These are phyloP conservation scores for Flexamia atlantica DNA, from an alignment of 2,888 invertebrate genomes.

Conservation along the genomic window DNA sequence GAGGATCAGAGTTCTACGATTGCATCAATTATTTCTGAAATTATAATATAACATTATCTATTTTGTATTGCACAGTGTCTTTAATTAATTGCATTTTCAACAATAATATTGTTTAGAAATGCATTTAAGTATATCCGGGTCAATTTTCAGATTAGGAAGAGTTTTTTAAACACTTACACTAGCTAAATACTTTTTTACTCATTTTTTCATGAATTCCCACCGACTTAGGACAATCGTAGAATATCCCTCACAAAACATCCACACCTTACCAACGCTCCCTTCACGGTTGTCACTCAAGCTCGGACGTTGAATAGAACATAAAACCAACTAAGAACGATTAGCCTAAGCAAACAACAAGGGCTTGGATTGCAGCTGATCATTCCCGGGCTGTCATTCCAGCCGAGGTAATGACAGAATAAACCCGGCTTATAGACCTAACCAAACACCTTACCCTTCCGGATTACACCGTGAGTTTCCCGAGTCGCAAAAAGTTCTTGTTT, in stretches of 20 bases:
- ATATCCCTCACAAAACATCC: not conserved
- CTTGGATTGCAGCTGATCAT: constrained; percentile 21
- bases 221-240: no score
- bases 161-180: no score
- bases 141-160: no score
- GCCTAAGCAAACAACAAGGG: constrained; percentile 1
- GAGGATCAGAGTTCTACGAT: no score
- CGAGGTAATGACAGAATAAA: constrained; percentile 21
- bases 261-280: not conserved
- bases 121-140: no score
- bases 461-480: not conserved
- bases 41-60: no score
- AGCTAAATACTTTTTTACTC: no score
- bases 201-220: no score
- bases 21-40: no score
- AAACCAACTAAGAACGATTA: constrained; percentile 20
- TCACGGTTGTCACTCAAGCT: constrained; percentile 5
- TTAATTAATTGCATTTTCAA: no score
- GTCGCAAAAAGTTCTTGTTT: constrained; percentile 35
- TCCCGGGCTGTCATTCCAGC: constrained; percentile 9
- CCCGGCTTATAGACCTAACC: constrained; percentile 27
- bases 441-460: constrained; percentile 27
- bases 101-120: no score
- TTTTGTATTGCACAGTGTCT: no score
- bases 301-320: constrained; percentile 26